Conservation (phyloP, 2,113 vertebrate genomes). For the Menura novaehollandiae region DNA sequence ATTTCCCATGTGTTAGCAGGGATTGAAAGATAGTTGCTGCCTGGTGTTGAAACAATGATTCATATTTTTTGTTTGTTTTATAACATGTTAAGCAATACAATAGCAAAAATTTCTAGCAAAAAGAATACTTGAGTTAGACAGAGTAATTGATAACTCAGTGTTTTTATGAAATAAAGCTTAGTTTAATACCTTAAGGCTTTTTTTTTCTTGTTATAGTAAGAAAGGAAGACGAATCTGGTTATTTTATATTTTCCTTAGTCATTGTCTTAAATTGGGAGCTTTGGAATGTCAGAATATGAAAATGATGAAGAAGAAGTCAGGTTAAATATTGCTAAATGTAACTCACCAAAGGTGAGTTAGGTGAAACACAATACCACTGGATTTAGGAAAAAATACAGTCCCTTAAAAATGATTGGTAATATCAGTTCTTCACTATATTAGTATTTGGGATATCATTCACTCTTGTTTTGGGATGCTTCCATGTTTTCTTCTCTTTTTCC, state of each 20-base stretch:
- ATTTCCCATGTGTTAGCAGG: constrained; percentile 32
- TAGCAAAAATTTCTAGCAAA: neutral
- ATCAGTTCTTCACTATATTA: neutral
- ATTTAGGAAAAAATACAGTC: neutral
- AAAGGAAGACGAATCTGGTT: neutral
- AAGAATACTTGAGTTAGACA: neutral
- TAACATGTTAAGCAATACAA: neutral
- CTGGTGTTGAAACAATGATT: neutral
- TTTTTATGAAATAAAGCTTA: neutral
- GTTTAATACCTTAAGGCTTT: neutral
- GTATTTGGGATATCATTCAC: neutral
- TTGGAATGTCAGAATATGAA: neutral
- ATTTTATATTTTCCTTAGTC: neutral
- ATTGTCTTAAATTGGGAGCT: neutral
- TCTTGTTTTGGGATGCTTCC: neutral
- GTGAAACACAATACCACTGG: neutral
- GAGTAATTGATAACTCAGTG: neutral
- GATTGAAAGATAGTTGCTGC: constrained; percentile 18
- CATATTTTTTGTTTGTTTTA: constrained; percentile 35
- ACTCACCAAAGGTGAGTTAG: neutral
- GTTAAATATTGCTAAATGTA: neutral
- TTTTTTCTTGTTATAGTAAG: neutral
- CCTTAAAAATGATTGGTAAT: neutral
- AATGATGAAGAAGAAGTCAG: neutral
- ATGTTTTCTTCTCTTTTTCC: neutral